phyloP scores from a whole-genome alignment of 2,113 vertebrate species.

The Hyperopisus bebe region DNA sequence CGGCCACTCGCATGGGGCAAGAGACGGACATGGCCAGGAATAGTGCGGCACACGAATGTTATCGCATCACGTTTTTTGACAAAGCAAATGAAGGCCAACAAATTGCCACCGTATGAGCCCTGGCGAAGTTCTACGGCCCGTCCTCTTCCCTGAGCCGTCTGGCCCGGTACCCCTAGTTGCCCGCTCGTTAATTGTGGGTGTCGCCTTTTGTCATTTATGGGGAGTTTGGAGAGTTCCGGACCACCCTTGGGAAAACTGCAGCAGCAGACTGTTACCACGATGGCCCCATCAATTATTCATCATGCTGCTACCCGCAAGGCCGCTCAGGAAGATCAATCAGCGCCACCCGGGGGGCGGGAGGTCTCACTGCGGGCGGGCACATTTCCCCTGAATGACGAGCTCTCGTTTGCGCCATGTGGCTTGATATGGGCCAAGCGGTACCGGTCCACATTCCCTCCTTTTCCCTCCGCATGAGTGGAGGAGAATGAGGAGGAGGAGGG shows the following conservation, averaged over 20 bases:
- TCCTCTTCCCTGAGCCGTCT: not conserved
- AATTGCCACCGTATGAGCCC: not conserved
- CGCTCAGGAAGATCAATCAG: not conserved
- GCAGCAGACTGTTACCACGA: not conserved
- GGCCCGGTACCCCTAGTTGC: not conserved
- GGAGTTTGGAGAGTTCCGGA: not conserved
- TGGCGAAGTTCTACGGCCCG: not conserved
- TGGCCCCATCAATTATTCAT: not conserved
- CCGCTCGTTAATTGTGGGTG: not conserved
- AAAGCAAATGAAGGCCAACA: not conserved
- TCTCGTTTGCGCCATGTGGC: not conserved
- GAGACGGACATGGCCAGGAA: not conserved
- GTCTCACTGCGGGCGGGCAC: not conserved
- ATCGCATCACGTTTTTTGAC: not conserved
- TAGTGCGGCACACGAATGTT: rapidly evolving
- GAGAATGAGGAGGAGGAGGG: not conserved
- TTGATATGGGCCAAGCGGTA: not conserved
- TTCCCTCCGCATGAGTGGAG: not conserved
- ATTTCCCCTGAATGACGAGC: not conserved
- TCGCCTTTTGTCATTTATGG: not conserved
- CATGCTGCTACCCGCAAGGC: not conserved
- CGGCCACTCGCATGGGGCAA: not conserved
- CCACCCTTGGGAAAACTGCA: not conserved
- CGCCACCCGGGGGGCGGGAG: not conserved
- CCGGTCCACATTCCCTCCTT: not conserved